These are phyloP conservation scores for Centropristis striata DNA, from an alignment of 2,113 vertebrate genomes.

Conservation along the genomic window DNA sequence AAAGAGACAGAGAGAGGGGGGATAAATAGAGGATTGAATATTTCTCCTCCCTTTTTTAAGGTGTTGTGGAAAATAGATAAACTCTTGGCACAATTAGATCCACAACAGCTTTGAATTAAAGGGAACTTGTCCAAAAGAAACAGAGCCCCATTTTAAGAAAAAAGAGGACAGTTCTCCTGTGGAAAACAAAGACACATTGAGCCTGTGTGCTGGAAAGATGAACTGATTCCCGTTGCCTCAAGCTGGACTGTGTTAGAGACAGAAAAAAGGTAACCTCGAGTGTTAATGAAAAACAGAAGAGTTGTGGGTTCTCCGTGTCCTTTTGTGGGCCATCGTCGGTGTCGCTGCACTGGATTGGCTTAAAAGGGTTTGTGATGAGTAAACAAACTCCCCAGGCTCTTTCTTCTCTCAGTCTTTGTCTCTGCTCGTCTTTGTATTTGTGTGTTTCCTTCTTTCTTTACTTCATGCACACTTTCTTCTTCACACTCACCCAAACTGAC, in stretches of 20 bases:
- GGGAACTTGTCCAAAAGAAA: slow-evolving; percentile 35
- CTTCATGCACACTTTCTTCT: slow-evolving; percentile 6
- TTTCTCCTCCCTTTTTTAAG: slow-evolving; percentile 4
- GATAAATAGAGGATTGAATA: background rate
- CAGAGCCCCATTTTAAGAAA: slow-evolving; percentile 2
- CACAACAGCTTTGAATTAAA: slow-evolving; percentile 6
- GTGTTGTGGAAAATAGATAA: slow-evolving; percentile 40
- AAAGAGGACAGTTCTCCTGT: slow-evolving; percentile 32
- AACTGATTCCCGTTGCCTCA: slow-evolving; percentile 57
- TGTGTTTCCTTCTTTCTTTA: background rate
- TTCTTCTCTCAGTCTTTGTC: slow-evolving; percentile 11
- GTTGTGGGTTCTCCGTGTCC: slow-evolving; percentile 35
- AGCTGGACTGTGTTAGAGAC: slow-evolving; percentile 52
- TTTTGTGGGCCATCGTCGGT: slow-evolving; percentile 39
- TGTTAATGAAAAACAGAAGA: slow-evolving; percentile 71
- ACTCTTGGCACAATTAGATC: slow-evolving; percentile 10
- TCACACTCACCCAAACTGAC: slow-evolving; percentile 10
- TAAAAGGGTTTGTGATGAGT: slow-evolving; percentile 34
- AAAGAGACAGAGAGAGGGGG: background rate
- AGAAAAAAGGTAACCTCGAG: slow-evolving; percentile 56
- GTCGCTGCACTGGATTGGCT: slow-evolving; percentile 26
- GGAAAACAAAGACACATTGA: slow-evolving; percentile 70
- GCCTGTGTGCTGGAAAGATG: slow-evolving; percentile 60
- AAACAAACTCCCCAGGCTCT: slow-evolving; percentile 23
- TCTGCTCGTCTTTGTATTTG: background rate